Conservation (phyloP, 2,113 vertebrate species). For the Myotis yumanensis region DNA sequence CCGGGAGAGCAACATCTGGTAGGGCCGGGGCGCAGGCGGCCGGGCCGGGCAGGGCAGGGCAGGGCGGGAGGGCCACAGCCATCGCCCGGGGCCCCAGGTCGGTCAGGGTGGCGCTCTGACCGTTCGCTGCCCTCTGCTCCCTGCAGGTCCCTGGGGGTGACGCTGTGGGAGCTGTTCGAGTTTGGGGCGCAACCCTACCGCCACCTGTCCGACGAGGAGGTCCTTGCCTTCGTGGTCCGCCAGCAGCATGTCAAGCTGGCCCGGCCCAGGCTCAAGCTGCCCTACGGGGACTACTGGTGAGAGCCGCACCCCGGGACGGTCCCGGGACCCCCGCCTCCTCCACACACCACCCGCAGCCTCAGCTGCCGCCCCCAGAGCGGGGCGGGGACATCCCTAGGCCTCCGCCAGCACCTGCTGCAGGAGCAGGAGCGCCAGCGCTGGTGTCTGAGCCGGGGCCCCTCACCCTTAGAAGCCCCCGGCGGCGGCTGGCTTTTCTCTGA, state of each 20-base stretch:
- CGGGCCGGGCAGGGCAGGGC: not conserved
- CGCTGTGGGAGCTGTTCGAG: conserved; percentile 96
- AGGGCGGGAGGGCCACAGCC: not conserved
- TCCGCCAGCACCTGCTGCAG: not conserved
- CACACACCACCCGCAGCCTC: not conserved
- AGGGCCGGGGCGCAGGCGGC: not conserved
- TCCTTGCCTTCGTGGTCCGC: conserved; percentile 92
- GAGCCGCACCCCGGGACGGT: conserved; percentile 29
- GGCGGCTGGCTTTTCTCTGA: not conserved
- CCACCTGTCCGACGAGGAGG: conserved; percentile 93
- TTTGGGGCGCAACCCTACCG: conserved; percentile 94
- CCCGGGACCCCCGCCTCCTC: not conserved
- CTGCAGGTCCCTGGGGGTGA: conserved; percentile 92
- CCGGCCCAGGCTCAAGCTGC: conserved; percentile 91
- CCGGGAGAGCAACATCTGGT: conserved; percentile 96
- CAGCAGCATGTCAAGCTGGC: conserved; percentile 94
- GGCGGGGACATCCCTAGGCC: not conserved
- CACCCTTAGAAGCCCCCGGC: not conserved
- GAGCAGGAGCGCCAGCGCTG: not conserved
- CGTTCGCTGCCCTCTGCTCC: not conserved
- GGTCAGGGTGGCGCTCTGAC: not conserved
- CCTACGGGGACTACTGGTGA: conserved; percentile 94
- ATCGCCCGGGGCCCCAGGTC: fast-evolving
- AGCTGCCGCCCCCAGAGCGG: not conserved
- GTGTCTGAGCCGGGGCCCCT: not conserved